These are phyloP conservation scores for Sinonovacula constricta DNA, from an alignment of 1,140 invertebrate species.

Conservation along the genomic window DNA sequence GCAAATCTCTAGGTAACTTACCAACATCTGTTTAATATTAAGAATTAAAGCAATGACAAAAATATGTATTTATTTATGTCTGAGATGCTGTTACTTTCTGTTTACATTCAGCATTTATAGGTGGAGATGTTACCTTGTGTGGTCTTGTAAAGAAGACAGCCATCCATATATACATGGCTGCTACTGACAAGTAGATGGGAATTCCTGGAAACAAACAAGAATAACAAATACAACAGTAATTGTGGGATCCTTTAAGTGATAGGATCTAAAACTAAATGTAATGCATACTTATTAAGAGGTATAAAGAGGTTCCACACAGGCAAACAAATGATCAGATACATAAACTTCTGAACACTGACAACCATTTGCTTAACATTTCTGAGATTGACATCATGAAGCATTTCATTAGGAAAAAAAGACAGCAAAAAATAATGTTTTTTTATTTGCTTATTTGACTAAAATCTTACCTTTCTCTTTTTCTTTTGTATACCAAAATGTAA, in stretches of 20 bases:
- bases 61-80: too few relatives aligned
- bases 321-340: neutral
- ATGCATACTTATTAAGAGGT: neutral
- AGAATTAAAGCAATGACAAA: too few relatives aligned
- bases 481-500: neutral
- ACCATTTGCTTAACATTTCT: neutral
- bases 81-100: too few relatives aligned
- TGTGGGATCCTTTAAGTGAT: neutral
- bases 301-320: neutral
- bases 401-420: neutral
- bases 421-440: neutral
- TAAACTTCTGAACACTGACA: neutral
- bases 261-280: neutral
- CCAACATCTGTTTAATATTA: too few relatives aligned
- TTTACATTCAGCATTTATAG: too few relatives aligned
- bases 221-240: neutral
- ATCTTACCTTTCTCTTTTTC: neutral
- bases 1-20: too few relatives aligned
- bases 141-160: slow-evolving; percentile 92
- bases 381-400: neutral
- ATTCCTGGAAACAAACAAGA: slow-evolving; percentile 55
- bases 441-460: neutral
- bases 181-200: slow-evolving; percentile 65
- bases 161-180: slow-evolving; percentile 93
- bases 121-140: slow-evolving; percentile 88